Evolutionary conservation across 2,888 invertebrate genomes (phyloP).

Genomic region (Schrankia costaestrigalis): DNA sequence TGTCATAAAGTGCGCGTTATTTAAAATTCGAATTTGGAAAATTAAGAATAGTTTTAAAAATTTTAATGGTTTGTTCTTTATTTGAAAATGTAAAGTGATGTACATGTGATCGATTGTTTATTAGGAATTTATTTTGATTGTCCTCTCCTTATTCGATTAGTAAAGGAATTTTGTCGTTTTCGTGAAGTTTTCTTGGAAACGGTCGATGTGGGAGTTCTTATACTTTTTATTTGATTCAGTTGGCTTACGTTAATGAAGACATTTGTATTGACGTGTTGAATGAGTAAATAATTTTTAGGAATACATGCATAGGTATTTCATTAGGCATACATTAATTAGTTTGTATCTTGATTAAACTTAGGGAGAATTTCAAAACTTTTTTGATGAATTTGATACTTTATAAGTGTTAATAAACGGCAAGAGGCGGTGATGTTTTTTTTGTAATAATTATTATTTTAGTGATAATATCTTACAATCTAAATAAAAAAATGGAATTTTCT

Average conservation of each 20-base stretch:
- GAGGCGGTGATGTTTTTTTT: too few relatives aligned
- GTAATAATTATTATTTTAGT: too few relatives aligned
- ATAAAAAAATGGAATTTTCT: too few relatives aligned
- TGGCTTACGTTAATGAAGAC: conserved; percentile 64
- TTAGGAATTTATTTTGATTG: conserved; percentile 51
- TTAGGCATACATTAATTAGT: conserved; percentile 12
- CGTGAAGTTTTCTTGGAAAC: conserved; percentile 66
- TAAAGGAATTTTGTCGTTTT: conserved; percentile 62
- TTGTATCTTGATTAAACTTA: conserved; percentile 4
- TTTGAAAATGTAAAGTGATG: conserved; percentile 40
- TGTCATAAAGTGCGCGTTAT: too few relatives aligned
- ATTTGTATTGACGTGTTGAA: conserved; percentile 60
- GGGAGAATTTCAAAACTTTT: too few relatives aligned
- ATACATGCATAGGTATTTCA: conserved; percentile 5
- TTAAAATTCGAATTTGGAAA: too few relatives aligned
- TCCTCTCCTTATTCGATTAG: conserved; percentile 61
- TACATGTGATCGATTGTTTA: conserved; percentile 35
- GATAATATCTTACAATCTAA: too few relatives aligned
- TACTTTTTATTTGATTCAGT: conserved; percentile 50
- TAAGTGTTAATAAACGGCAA: too few relatives aligned
- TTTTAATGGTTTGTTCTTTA: conserved; percentile 23
- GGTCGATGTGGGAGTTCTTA: conserved; percentile 65
- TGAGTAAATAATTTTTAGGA: conserved; percentile 49
- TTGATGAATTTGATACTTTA: too few relatives aligned
- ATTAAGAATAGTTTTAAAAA: conserved; percentile 3